Base-by-base conservation (phyloP, 2,113 vertebrate genomes). In the Podilymbus podiceps region DNA sequence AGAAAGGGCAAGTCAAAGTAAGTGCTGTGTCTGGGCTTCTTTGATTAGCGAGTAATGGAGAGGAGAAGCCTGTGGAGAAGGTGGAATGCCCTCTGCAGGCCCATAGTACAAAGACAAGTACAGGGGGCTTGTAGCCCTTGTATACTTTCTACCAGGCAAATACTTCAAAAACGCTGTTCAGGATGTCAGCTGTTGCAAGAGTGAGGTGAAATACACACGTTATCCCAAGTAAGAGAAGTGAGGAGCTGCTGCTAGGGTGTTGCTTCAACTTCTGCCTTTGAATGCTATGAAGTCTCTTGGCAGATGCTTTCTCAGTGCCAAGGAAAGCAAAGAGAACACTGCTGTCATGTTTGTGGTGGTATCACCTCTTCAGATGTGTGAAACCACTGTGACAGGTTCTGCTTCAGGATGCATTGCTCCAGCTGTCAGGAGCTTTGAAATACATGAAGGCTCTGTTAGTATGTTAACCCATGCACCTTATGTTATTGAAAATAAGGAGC, bases 1-100 rank as follows among this genome's bases (percentile, higher is more conserved):
- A 94, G 71, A 99, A 98, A 89, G 99, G 99, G 67, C 98, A 98
- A 53, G 98, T 98, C 76, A 99, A 99, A 98, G 99, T 99, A 95
- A 35, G 97, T 95, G 53, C 49, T 52, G 25, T 58, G 10, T 46
- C 17, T 74, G 31, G 19, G 7, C 33, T 88, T 66, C 40, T 84
- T 93, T 78, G 30, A 24, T 92, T 35, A 40, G 20, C 52, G 31
- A 30, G 5, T 63, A 68, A 28, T 42, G 52, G 23, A 64, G 33
- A 46, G 7, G n/a, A 75, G 46, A 82, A 68, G 23, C 10, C 21
- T 42, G 14, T 31, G 44, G 21, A 66, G 78, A 50, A 76, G 24
- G 52, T 44, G 11, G 25, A 72, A 2, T 59, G 49, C 19, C 12
- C 13, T 53, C 35, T 69, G 28, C 50, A 85, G 40, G 17, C 21